A percentile compares a stretch with the other conserved stretches of the same genome.
Conservation (phyloP, 2,113 vertebrate genomes). For the Marmota monax region DNA sequence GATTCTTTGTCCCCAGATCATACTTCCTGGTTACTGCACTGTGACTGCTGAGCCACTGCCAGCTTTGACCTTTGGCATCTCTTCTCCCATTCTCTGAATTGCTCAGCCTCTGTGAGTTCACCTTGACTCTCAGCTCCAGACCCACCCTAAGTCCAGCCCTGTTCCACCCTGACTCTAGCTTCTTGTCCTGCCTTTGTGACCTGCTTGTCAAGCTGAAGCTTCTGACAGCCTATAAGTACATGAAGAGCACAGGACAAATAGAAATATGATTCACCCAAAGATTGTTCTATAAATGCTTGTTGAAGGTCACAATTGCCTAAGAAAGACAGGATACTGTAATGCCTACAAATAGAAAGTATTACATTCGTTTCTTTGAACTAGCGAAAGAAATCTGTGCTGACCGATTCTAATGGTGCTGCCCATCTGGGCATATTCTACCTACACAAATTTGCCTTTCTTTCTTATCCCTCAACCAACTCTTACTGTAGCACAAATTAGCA, state of each 20-base stretch:
- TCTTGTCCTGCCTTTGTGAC: not conserved
- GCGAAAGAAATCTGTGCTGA: not conserved
- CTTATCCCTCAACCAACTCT: not conserved
- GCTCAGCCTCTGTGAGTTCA: not conserved
- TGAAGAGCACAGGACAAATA: not conserved
- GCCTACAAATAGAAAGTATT: not conserved
- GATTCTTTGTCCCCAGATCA: not conserved
- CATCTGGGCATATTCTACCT: not conserved
- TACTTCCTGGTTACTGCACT: not conserved
- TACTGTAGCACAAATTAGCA: not conserved
- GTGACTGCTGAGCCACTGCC: not conserved
- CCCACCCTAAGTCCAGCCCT: not conserved
- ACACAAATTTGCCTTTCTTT: not conserved
- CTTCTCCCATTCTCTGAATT: not conserved
- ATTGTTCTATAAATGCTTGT: not conserved
- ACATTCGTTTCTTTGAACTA: not conserved
- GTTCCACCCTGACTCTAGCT: not conserved
- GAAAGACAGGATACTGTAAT: not conserved
- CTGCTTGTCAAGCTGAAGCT: not conserved
- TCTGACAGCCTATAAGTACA: not conserved
- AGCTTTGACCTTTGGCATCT: not conserved
- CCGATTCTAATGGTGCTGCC: slow-evolving; percentile 8
- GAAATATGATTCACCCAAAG: not conserved
- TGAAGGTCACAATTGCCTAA: not conserved
- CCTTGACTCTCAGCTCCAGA: not conserved